Base-by-base conservation (phyloP, 2,113 vertebrate genomes). In the Petaurus breviceps region DNA sequence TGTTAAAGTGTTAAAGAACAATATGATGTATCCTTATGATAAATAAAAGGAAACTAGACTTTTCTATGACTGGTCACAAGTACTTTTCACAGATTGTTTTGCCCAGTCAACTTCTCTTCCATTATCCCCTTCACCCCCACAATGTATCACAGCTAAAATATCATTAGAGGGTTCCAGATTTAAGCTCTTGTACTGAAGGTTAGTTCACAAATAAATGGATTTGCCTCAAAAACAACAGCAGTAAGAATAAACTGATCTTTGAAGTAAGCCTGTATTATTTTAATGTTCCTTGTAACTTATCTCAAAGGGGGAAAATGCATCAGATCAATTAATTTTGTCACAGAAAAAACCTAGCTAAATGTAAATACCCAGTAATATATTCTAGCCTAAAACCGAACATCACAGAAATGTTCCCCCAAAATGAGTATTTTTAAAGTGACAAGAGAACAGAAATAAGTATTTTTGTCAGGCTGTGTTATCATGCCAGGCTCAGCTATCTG, bases 401-500 rank as follows among this genome's bases (percentile, higher is more conserved):
- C 51, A 94, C n/a, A 92, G 89, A 96, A 91, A 91, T 51, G 37
- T 94, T 92, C 68, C 95, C 95, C 52, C 93, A 93, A 93, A 94
- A 94, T 16, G 94, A 97, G 89, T 92, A 43, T 47, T 94, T 97
- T 96, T 94, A 53, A 94, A 92, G 97, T 23, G 0, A 93, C 0
- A 14, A 55, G 50, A 2, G 2, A 90, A 89, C 25, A 91, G 95
- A 94, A 96, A 68, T 77, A 55, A 51, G 91, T 68, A 93, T 91
- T 93, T 50, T 90, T 91, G 93, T 94, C 91, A 49, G 95, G 26
- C 57, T 61, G n/a, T 24, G 23, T 0, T 0, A 89, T 26, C 54
- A 96, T 97, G 92, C 97, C 96, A 97, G 97, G 97, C 97, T 0
- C 53, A 93, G 96, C 96, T 93, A 55, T 96, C 94, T 89, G 96